A percentile compares a stretch with the other conserved stretches of the same genome.
These are phyloP conservation scores for Opisthograptis luteolata DNA, from an alignment of 2,888 invertebrate species.

Conservation along the genomic window DNA sequence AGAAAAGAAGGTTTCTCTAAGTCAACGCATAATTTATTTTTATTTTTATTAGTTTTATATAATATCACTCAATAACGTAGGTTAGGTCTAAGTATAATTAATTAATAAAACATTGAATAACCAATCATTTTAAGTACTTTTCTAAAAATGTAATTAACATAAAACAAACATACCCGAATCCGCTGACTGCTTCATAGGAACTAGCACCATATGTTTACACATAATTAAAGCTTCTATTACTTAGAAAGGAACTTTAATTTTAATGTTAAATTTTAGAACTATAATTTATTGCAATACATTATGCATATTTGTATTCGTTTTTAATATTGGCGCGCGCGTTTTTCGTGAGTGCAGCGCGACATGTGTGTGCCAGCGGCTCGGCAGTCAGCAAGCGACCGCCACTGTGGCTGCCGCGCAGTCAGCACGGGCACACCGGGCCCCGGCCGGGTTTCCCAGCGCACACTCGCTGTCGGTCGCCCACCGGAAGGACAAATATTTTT, in stretches of 20 bases:
- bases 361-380: conserved; percentile 14
- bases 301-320: conserved; percentile 4
- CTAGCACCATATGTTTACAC: conserved; percentile 69
- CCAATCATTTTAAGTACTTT: neutral
- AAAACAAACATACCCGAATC: conserved; percentile 58
- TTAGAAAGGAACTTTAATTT: no score
- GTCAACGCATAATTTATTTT: no score
- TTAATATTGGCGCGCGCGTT: conserved; percentile 18
- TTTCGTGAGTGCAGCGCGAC: conserved; percentile 12
- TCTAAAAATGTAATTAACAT: conserved; percentile 6
- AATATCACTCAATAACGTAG: no score
- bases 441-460: neutral
- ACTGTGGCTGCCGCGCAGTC: conserved; percentile 6
- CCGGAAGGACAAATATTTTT: conserved; percentile 15
- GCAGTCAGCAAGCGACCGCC: conserved; percentile 21
- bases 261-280: no score
- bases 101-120: no score
- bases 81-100: no score
- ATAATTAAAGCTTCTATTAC: conserved; percentile 50
- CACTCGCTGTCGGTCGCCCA: no score
- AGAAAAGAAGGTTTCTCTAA: no score
- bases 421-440: conserved; percentile 12
- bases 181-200: conserved; percentile 60
- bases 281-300: no score
- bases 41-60: no score